Conservation (phyloP, 1,140 invertebrate species). For the Drosophila ohnishii region DNA sequence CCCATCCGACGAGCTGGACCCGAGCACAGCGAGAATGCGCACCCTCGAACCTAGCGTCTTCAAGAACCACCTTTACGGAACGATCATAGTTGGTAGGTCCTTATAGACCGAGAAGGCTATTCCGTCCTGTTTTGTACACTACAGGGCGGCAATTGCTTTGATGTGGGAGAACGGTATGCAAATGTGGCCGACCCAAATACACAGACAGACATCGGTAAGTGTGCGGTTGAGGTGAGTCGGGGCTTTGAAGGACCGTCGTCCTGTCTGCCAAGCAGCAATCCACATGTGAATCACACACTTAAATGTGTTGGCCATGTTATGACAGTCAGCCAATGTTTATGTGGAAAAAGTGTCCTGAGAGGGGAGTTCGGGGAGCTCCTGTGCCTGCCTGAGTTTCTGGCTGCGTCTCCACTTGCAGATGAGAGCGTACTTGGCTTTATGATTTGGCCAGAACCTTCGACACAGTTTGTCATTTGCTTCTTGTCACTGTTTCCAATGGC, state of each 20-base stretch:
- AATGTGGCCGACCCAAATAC: constrained; percentile 14
- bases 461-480: constrained; percentile 43
- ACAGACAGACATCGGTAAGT: constrained; percentile 20
- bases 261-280: constrained; percentile 33
- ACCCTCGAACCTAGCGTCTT: no score
- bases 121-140: no score
- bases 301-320: constrained; percentile 53
- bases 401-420: constrained; percentile 44
- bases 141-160: constrained; percentile 19
- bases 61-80: no score
- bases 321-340: constrained; percentile 51
- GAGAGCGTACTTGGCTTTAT: constrained; percentile 46
- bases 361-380: not conserved
- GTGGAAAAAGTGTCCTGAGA: constrained; percentile 43
- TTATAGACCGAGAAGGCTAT: no score
- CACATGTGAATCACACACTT: constrained; percentile 60
- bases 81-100: no score
- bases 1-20: no score
- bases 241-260: constrained; percentile 2
- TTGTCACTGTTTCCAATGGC: constrained; percentile 30
- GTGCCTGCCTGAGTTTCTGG: not conserved
- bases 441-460: constrained; percentile 35
- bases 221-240: constrained; percentile 18
- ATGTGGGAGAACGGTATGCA: constrained; percentile 10
- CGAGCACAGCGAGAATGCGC: no score